Evolutionary conservation across 2,888 invertebrate species (phyloP).

Genomic region (Limnephilus rhombicus): DNA sequence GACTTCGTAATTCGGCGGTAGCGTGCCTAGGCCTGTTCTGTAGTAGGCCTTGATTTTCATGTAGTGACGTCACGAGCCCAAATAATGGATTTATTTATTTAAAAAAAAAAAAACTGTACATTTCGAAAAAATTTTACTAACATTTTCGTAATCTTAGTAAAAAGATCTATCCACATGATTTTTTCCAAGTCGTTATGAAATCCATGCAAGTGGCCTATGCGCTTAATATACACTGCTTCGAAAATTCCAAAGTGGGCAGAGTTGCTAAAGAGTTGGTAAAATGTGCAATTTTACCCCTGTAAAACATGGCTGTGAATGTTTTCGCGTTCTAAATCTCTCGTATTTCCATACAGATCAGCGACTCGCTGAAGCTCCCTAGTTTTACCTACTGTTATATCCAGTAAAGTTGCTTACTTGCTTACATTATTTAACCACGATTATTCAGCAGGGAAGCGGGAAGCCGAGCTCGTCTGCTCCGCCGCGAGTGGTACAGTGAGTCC

Average conservation of each 20-base stretch:
- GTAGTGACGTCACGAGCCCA: no score
- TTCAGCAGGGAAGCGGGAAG: slow-evolving; percentile 18
- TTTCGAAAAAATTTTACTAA: no score
- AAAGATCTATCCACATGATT: no score
- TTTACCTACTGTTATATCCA: slow-evolving; percentile 16
- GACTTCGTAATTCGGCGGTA: no score
- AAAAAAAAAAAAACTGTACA: no score
- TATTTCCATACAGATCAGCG: slow-evolving; percentile 39
- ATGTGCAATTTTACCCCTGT: neutral
- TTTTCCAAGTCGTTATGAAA: no score
- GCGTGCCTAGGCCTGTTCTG: no score
- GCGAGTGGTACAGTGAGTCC: neutral
- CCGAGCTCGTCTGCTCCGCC: neutral
- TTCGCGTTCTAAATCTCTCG: slow-evolving; percentile 32
- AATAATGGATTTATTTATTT: no score
- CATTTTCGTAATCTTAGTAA: no score
- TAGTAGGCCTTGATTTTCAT: no score
- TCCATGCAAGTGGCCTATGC: no score
- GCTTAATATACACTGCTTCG: neutral
- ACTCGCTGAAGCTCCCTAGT: slow-evolving; percentile 13
- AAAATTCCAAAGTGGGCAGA: neutral
- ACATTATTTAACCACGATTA: slow-evolving; percentile 34
- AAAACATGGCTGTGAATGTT: slow-evolving; percentile 6
- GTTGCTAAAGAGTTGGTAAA: neutral
- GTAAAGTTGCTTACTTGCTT: slow-evolving; percentile 36